phyloP scores from a whole-genome alignment of 2,888 invertebrate species.

The Eristalis intricaria region DNA sequence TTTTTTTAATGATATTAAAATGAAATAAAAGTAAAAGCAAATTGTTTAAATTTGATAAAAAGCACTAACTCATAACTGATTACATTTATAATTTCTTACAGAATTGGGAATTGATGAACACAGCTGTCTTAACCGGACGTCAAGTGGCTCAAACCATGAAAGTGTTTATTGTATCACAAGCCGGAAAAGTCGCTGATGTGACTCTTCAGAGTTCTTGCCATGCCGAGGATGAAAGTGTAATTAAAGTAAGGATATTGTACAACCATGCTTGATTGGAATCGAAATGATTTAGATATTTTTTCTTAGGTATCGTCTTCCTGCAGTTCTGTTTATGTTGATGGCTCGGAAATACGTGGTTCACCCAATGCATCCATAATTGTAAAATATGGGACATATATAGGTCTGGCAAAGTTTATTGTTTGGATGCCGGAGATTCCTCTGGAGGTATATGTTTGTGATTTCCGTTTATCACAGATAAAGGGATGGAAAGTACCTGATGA shows the following conservation, averaged over 20 bases:
- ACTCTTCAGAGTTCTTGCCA: slow-evolving; percentile 97
- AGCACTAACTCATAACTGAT: not conserved
- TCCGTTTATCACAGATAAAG: slow-evolving; percentile 94
- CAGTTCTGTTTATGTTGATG: slow-evolving; percentile 97
- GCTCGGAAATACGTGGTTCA: slow-evolving; percentile 96
- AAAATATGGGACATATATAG: slow-evolving; percentile 94
- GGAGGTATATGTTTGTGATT: slow-evolving; percentile 94
- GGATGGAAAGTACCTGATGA: slow-evolving; percentile 96
- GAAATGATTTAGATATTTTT: slow-evolving; percentile 3
- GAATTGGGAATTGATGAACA: slow-evolving; percentile 98
- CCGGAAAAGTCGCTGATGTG: slow-evolving; percentile 96
- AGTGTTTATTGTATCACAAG: slow-evolving; percentile 96
- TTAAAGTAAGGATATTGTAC: slow-evolving; percentile 87
- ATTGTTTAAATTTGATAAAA: not conserved
- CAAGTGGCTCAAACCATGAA: slow-evolving; percentile 97
- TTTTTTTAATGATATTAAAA: too few species aligned
- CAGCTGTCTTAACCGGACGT: slow-evolving; percentile 95
- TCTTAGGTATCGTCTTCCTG: slow-evolving; percentile 96
- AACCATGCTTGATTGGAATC: not conserved
- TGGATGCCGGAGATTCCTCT: slow-evolving; percentile 98
- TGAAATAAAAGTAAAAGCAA: too few species aligned
- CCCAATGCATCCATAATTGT: slow-evolving; percentile 97
- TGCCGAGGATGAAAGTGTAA: slow-evolving; percentile 96
- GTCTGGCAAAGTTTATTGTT: slow-evolving; percentile 93
- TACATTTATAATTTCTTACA: slow-evolving; percentile 81